Evolutionary conservation across 2,888 invertebrate species (phyloP).

Genomic region (Lampropteryx suffumata): DNA sequence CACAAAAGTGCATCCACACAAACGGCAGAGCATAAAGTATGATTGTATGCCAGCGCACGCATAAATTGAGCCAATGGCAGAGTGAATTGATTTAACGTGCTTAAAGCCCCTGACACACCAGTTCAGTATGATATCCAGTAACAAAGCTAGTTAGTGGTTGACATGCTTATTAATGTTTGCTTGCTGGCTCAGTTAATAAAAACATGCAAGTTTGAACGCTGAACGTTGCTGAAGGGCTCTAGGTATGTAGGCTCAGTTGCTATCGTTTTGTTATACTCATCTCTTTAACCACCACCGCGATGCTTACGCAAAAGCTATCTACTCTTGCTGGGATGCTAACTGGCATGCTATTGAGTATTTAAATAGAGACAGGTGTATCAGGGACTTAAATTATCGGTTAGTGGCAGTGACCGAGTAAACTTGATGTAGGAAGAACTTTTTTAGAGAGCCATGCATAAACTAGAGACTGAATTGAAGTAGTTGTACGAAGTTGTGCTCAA

Average conservation of each 20-base stretch:
- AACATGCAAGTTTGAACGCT: too few relatives aligned
- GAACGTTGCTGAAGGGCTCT: too few relatives aligned
- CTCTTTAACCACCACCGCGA: too few relatives aligned
- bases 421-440: constrained; percentile 5
- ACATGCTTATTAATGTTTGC: background rate
- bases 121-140: background rate
- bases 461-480: constrained; percentile 2
- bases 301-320: too few relatives aligned
- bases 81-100: constrained; percentile 9
- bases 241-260: too few relatives aligned
- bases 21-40: constrained; percentile 7
- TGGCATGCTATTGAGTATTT: background rate
- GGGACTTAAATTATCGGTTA: constrained; percentile 4
- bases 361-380: background rate
- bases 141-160: too few relatives aligned
- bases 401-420: constrained; percentile 7
- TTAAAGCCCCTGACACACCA: constrained; percentile 4
- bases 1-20: constrained; percentile 16
- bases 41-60: constrained; percentile 15
- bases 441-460: constrained; percentile 6
- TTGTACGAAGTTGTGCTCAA: too few relatives aligned
- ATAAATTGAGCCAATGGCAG: constrained; percentile 20
- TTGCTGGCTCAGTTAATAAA: too few relatives aligned
- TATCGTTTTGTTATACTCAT: too few relatives aligned
- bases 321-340: background rate